Evolutionary conservation across 1,140 invertebrate genomes (phyloP), one percentile per base, ranked within the genome.

Genomic region (Panagrolaimus sp.): DNA sequence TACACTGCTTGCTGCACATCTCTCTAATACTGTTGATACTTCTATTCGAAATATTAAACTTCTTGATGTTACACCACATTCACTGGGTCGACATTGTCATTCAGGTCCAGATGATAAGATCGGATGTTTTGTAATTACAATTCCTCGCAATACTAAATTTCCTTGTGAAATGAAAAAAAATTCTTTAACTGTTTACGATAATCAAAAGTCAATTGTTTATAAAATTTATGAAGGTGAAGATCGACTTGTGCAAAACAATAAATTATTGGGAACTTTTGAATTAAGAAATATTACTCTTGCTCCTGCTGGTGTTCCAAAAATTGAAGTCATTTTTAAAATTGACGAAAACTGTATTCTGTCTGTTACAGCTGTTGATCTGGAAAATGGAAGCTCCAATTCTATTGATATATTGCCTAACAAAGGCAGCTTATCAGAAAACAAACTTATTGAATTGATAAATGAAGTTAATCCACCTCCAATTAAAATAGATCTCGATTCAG

Each of bases 1-100:
- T 51, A 88, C 89, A 5, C 87, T 90, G 0, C 89, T 42, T 13
- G 87, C 86, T 51, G 87, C 87, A 66, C 94, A 96, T 75, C 85
- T 96, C 68, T 89, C 91, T 78, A 93, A 92, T 68, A 92, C 95
- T 83, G 93, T 92, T 83, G 92, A 91, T 25, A 91, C 9, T 27
- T 27, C 23, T 2, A 23, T 48, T 23, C 47, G 20, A 23, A 23
- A 48, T 23, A 48, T 48, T 48, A 23, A 14, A 48, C 9, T 48
- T 4, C 14, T 48, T 9, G 47, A 48, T 48, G 47, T 48, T 4
- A 23, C 47, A 3, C 47, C 47, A 9, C 47, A n/a, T 48, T 48
- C 47, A 5, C 2, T 48, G 2, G 47, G 47, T 48, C 13, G 5
- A 9, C 13, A 62, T 62, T 2, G 2, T 11, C 5, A 14, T 27